Base-by-base conservation (phyloP, 1,140 invertebrate species). In the Meloidogyne chitwoodi region DNA sequence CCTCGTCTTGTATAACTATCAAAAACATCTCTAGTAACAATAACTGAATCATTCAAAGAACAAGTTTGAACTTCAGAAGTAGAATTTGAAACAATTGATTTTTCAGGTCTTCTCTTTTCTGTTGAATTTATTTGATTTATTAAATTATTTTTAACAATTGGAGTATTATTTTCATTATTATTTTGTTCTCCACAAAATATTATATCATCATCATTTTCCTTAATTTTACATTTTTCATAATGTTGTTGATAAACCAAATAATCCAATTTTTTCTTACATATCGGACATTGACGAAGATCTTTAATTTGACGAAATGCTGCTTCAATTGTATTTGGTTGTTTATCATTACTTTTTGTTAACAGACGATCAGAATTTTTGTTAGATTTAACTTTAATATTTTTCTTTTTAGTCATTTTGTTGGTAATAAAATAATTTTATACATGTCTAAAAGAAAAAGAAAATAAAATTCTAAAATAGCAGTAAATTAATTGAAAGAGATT, bases 211-310 rank as follows among this genome's bases (percentile, higher is more conserved):
- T 63, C 63, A 19, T 64, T n/a, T 16, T 73, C 69, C 2, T 0
- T 4, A 12, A 75, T 74, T 56, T 29, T 67, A 29, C 74, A 75
- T 19, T 61, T 26, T 26, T 75, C 64, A n/a, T 24, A 69, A 73
- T 75, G 74, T 26, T 63, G 69, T 8, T 71, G 26, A 68, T 75
- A 75, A 73, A 69, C n/a, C 1, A 70, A 64, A 62, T 69, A 31
- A 24, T 62, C 22, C 1, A 75, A 19, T 24, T 56, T 27, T 48
- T 73, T 75, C 24, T 75, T 44, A 34, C 74, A 75, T 5, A 38
- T 75, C 48, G 27, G n/a, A n/a, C 74, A 75, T 26, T 65, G 31
- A 16, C 74, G 71, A 24, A 27, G n/a, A 27, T 24, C n/a, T 24
- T 6, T 41, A 19, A 63, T 63, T 31, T 12, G 24, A 24, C 24